These are phyloP conservation scores for Gasteruption jaculator DNA, from an alignment of 2,888 invertebrate genomes.

Conservation along the genomic window DNA sequence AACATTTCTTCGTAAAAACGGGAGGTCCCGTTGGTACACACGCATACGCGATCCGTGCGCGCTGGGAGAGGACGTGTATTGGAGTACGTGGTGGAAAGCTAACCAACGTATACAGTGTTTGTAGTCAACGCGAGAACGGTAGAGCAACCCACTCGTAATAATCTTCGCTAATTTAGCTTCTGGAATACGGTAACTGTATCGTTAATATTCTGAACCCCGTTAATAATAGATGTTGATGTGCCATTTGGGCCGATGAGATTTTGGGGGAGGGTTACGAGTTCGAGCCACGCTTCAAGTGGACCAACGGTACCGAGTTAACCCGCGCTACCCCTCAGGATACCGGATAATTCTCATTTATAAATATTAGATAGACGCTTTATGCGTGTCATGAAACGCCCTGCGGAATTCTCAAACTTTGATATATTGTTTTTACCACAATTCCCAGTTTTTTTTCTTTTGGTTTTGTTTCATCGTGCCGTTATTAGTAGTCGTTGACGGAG, in stretches of 20 bases:
- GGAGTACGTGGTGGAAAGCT: conserved; percentile 8
- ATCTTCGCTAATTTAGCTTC: conserved; percentile 50
- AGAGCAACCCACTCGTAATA: conserved; percentile 46
- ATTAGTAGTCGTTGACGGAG: no score
- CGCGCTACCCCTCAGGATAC: conserved; percentile 28
- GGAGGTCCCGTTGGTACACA: conserved; percentile 6
- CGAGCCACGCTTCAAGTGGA: conserved; percentile 43
- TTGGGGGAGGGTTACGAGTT: conserved; percentile 42
- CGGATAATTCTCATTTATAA: conserved; percentile 41
- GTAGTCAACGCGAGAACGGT: no score
- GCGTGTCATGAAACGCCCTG: conserved; percentile 8
- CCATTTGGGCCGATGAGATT: conserved; percentile 52
- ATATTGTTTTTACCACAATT: background rate
- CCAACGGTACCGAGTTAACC: conserved; percentile 32
- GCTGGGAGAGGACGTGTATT: conserved; percentile 5
- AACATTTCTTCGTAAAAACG: conserved; percentile 31
- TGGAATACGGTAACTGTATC: conserved; percentile 50
- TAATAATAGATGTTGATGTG: conserved; percentile 52
- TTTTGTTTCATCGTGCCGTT: no score
- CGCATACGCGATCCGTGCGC: conserved; percentile 12
- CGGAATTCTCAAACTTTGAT: background rate
- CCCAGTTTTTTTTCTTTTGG: background rate
- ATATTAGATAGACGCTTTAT: conserved; percentile 38
- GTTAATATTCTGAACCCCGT: conserved; percentile 50
- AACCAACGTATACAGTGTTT: no score